These are phyloP conservation scores for Canis aureus DNA, from an alignment of 2,113 vertebrate species.

Conservation along the genomic window DNA sequence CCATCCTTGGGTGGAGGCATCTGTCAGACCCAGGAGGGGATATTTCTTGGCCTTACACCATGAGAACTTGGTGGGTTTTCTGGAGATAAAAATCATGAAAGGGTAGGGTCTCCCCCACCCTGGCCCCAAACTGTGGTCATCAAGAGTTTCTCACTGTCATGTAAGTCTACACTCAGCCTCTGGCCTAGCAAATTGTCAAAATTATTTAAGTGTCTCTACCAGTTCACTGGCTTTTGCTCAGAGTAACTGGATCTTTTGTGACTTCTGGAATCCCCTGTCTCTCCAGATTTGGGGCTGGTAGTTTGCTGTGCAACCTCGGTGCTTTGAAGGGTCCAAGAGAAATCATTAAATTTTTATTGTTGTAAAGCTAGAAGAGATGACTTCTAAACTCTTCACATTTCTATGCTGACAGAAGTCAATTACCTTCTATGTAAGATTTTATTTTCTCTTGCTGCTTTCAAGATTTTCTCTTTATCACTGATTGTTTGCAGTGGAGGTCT, in stretches of 20 bases:
- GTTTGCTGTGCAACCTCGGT: not conserved
- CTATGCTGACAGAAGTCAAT: not conserved
- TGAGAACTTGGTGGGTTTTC: not conserved
- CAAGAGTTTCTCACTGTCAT: not conserved
- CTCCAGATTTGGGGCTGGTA: not conserved
- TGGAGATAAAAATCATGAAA: not conserved
- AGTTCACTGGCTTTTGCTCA: not conserved
- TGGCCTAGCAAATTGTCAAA: not conserved
- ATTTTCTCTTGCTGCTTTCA: not conserved
- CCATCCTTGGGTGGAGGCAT: not conserved
- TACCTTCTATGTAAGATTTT: not conserved
- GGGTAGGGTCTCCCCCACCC: not conserved
- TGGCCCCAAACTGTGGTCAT: not conserved
- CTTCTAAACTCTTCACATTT: not conserved
- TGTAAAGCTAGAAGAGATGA: not conserved
- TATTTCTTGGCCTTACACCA: not conserved
- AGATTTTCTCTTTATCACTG: not conserved
- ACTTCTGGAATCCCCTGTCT: not conserved
- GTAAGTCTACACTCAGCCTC: not conserved
- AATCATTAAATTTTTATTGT: not conserved
- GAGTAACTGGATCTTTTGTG: not conserved
- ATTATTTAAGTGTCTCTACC: not conserved
- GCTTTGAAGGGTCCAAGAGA: not conserved
- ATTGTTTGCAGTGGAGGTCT: not conserved
- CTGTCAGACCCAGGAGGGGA: not conserved